phyloP scores from a whole-genome alignment of 2,888 invertebrate genomes.

The Hydropsyche betteni region DNA sequence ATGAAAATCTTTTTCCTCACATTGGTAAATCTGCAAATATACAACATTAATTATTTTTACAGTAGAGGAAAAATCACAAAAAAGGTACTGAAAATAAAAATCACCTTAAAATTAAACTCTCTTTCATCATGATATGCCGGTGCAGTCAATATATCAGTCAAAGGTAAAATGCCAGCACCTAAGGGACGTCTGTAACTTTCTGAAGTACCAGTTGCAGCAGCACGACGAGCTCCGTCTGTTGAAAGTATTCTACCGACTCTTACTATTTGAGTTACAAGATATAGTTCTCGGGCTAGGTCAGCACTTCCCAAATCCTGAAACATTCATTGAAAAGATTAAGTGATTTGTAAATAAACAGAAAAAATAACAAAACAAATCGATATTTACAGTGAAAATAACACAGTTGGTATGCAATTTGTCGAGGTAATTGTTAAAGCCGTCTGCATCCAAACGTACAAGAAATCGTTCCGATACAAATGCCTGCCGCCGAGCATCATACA shows the following conservation, averaged over 20 bases:
- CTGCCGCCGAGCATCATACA: conserved; percentile 82
- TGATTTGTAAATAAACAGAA: conserved; percentile 27
- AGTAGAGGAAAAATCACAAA: conserved; percentile 14
- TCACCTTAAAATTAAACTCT: conserved; percentile 80
- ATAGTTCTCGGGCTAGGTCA: conserved; percentile 82
- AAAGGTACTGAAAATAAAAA: conserved; percentile 51
- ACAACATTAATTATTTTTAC: conserved; percentile 30
- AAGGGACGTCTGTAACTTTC: conserved; percentile 77
- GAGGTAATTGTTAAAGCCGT: conserved; percentile 89
- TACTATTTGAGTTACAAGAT: conserved; percentile 89
- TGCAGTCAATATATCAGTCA: conserved; percentile 73
- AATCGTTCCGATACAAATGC: conserved; percentile 89
- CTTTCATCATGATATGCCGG: conserved; percentile 75
- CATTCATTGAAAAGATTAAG: conserved; percentile 43
- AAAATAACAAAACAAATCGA: not conserved
- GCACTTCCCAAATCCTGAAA: conserved; percentile 81
- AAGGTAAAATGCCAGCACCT: conserved; percentile 84
- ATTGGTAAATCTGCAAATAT: conserved; percentile 75
- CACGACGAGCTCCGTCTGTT: conserved; percentile 65
- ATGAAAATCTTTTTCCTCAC: conserved; percentile 90
- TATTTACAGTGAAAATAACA: conserved; percentile 82
- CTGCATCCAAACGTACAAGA: conserved; percentile 87
- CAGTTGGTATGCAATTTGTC: conserved; percentile 88
- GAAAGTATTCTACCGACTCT: conserved; percentile 85
- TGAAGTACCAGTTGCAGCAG: conserved; percentile 56